Conservation (phyloP, 2,113 vertebrate genomes). For the Smithornis capensis region DNA sequence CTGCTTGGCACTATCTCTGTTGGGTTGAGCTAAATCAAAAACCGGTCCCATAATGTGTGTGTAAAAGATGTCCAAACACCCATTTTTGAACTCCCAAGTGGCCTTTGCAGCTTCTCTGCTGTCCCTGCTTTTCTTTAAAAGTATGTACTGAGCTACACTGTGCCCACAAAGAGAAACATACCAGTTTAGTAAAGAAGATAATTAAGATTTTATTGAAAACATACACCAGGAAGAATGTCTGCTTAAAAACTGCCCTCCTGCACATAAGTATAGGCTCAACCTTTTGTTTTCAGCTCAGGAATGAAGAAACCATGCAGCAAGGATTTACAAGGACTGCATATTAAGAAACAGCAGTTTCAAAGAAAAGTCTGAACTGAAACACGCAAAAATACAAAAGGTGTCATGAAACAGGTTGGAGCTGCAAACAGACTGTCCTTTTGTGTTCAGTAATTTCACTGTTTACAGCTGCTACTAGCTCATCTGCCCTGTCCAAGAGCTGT, state of each 20-base stretch:
- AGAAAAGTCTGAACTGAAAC: background rate
- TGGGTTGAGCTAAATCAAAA: background rate
- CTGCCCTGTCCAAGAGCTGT: background rate
- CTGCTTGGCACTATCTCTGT: background rate
- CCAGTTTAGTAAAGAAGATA: background rate
- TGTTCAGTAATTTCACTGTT: background rate
- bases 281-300: background rate
- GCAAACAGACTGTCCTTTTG: background rate
- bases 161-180: background rate
- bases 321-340: background rate
- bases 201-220: slow-evolving; percentile 41
- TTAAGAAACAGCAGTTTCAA: background rate
- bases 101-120: background rate
- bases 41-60: background rate
- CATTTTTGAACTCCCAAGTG: background rate
- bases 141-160: background rate
- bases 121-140: background rate
- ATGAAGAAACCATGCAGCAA: background rate
- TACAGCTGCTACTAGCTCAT: background rate
- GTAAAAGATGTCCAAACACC: background rate
- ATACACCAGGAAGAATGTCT: background rate
- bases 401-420: background rate
- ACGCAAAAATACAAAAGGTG: background rate
- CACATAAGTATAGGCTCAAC: background rate
- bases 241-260: background rate